These are phyloP conservation scores for Tetropium fuscum DNA, from an alignment of 2,888 invertebrate genomes.

Conservation along the genomic window DNA sequence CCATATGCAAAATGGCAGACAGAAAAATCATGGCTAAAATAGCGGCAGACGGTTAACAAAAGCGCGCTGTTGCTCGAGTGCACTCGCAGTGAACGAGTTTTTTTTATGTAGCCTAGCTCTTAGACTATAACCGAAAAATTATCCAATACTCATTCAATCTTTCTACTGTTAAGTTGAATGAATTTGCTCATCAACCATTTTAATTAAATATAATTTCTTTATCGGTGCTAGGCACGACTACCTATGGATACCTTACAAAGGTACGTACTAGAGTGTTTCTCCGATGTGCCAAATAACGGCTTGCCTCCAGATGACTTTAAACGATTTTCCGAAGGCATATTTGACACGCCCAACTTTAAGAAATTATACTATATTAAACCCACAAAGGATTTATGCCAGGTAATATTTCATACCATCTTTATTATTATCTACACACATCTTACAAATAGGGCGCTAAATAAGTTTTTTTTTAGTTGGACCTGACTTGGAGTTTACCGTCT, in stretches of 20 bases:
- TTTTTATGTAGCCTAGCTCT: too few species aligned
- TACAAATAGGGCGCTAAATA: too few species aligned
- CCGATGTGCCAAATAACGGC: constrained; percentile 76
- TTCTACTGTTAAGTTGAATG: too few species aligned
- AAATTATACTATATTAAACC: constrained; percentile 82
- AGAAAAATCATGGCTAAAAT: too few species aligned
- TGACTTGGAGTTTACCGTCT: constrained; percentile 76
- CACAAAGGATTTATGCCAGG: constrained; percentile 77
- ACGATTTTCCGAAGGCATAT: constrained; percentile 68
- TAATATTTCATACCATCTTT: constrained; percentile 58
- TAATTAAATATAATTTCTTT: not conserved
- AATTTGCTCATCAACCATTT: too few species aligned
- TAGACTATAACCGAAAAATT: too few species aligned
- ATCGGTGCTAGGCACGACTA: constrained; percentile 69
- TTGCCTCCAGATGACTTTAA: constrained; percentile 74
- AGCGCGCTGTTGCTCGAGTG: too few species aligned
- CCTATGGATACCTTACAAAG: constrained; percentile 74
- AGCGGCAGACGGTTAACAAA: too few species aligned
- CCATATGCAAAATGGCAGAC: too few species aligned
- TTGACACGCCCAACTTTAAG: constrained; percentile 73
- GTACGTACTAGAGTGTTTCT: constrained; percentile 75
- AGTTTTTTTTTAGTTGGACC: constrained; percentile 67
- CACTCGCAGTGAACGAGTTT: too few species aligned
- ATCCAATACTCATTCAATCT: too few species aligned
- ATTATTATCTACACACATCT: too few species aligned